Percentiles rank a stretch among this genome's conserved stretches.
Evolutionary conservation across 2,888 invertebrate genomes (phyloP).

Genomic region (Sminthurinus aureus): DNA sequence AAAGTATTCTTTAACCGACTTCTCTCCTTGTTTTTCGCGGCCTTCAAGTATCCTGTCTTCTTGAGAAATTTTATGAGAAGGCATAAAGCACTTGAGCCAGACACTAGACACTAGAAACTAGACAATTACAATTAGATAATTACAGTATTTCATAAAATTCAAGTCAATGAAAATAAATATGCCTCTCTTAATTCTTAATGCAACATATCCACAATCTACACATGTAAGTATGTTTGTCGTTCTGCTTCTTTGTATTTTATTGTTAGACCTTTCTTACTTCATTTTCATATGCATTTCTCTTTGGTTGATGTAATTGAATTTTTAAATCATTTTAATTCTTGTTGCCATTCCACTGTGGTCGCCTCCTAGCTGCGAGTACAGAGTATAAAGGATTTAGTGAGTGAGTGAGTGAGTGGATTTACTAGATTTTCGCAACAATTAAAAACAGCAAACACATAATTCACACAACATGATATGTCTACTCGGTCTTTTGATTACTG

Average conservation of each 20-base stretch:
- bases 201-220: not conserved
- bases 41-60: slow-evolving; percentile 17
- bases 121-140: slow-evolving; percentile 31
- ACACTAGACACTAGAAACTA: no score
- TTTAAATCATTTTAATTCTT: not conserved
- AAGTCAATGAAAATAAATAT: slow-evolving; percentile 7
- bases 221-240: not conserved
- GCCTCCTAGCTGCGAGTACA: not conserved
- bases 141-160: slow-evolving; percentile 30
- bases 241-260: not conserved
- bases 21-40: not conserved
- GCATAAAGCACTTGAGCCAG: slow-evolving; percentile 18
- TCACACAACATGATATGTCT: not conserved
- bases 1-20: not conserved
- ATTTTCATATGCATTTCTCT: not conserved
- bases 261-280: not conserved
- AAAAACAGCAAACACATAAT: not conserved
- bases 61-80: slow-evolving; percentile 27
- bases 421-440: not conserved
- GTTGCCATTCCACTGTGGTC: not conserved
- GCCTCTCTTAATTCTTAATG: not conserved
- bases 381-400: no score
- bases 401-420: not conserved
- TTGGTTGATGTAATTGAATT: not conserved
- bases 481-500: not conserved